These are phyloP conservation scores for Oncopodura yosiiana DNA, from an alignment of 1,140 invertebrate species.

Conservation along the genomic window DNA sequence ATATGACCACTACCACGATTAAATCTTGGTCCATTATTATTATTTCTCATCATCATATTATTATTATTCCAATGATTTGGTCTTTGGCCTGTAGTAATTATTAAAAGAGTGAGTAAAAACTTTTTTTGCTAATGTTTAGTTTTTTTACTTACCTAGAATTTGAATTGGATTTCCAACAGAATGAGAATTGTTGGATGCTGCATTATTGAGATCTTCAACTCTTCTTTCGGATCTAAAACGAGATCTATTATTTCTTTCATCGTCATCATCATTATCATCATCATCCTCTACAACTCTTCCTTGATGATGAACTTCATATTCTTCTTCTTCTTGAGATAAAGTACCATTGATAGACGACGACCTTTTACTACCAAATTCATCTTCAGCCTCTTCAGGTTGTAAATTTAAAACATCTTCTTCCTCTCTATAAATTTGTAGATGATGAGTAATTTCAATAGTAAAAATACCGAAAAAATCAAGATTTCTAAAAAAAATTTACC, in stretches of 20 bases:
- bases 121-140: neutral
- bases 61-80: slow-evolving; percentile 9
- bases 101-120: neutral
- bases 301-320: neutral
- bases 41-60: neutral
- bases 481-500: neutral
- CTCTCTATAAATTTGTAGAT: neutral
- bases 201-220: slow-evolving; percentile 11
- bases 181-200: neutral
- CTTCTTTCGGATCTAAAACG: slow-evolving; percentile 26
- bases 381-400: slow-evolving; percentile 7
- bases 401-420: slow-evolving; percentile 23
- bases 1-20: neutral
- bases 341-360: neutral
- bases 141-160: slow-evolving; percentile 19
- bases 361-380: slow-evolving; percentile 7
- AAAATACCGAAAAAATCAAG: neutral
- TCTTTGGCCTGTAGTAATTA: neutral
- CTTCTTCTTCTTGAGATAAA: slow-evolving; percentile 8
- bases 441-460: neutral
- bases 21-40: neutral
- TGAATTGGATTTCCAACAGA: slow-evolving; percentile 18
- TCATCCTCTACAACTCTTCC: slow-evolving; percentile 1
- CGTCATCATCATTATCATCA: slow-evolving; percentile 14
- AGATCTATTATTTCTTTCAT: slow-evolving; percentile 11